A percentile compares a stretch with the other conserved stretches of the same genome.
Conservation (phyloP, 2,888 invertebrate genomes). For the Protophormia terraenovae region DNA sequence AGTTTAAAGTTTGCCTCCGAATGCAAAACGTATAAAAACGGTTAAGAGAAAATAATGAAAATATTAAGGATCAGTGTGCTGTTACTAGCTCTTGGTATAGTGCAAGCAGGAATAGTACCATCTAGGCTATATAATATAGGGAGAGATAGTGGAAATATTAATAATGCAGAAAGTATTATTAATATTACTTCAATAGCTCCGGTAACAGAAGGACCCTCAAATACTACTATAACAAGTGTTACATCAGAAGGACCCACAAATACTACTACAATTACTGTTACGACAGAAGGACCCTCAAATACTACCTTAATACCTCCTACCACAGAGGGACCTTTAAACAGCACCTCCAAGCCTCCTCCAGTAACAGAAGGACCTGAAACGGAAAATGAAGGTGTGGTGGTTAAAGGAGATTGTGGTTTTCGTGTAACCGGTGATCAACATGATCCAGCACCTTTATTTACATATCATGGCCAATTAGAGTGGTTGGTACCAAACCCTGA, state of each 20-base stretch:
- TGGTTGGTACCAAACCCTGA: conserved; percentile 73
- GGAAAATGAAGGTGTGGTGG: conserved; percentile 27
- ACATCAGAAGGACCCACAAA: neutral
- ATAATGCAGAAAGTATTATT: neutral
- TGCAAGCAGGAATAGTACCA: neutral
- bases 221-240: too few species aligned
- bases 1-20: neutral
- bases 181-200: neutral
- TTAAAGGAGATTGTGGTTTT: conserved; percentile 66
- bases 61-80: neutral
- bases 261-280: neutral
- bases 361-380: conserved; percentile 17
- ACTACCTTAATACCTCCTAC: neutral
- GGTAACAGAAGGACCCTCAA: neutral
- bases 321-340: neutral
- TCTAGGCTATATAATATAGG: neutral
- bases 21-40: neutral
- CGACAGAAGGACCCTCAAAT: neutral
- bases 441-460: conserved; percentile 84
- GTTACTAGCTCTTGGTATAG: neutral
- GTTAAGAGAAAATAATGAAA: neutral
- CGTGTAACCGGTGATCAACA: conserved; percentile 72
- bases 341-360: neutral
- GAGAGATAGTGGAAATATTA: neutral
- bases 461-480: conserved; percentile 78